phyloP scores from a whole-genome alignment of 2,113 vertebrate species.

The Otocyon megalotis region DNA sequence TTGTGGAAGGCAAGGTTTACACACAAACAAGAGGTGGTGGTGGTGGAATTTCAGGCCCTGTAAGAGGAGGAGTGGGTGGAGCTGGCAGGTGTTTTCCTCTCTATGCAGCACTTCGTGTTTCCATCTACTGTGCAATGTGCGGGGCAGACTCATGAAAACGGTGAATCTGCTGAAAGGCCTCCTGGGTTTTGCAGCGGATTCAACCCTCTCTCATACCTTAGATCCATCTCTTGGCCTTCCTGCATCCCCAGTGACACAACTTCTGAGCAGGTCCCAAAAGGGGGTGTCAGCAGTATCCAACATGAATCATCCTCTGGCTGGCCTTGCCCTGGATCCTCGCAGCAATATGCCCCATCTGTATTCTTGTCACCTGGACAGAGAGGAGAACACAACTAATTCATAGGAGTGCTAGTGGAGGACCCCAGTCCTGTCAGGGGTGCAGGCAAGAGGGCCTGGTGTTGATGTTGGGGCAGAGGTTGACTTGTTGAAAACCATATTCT shows the following conservation, averaged over 20 bases:
- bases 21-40: background rate
- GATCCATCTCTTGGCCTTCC: background rate
- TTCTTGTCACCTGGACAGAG: constrained; percentile 3
- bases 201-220: background rate
- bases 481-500: background rate
- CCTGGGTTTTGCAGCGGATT: background rate
- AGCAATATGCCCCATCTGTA: background rate
- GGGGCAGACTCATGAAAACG: background rate
- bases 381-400: fast-evolving
- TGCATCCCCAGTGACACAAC: background rate
- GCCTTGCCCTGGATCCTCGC: background rate
- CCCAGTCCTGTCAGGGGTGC: fast-evolving
- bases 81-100: background rate
- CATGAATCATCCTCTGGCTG: background rate
- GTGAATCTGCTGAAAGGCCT: background rate
- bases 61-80: background rate
- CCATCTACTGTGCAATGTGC: background rate
- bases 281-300: background rate
- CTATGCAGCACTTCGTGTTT: background rate
- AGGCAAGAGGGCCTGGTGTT: fast-evolving
- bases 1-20: background rate
- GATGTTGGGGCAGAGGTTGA: background rate
- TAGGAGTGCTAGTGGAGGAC: background rate
- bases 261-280: background rate
- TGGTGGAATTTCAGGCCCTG: background rate